Evolutionary conservation across 2,797 vertebrate species (phyloP), one percentile per base, ranked within the genome.

Genomic region (Acipenser ruthenus): DNA sequence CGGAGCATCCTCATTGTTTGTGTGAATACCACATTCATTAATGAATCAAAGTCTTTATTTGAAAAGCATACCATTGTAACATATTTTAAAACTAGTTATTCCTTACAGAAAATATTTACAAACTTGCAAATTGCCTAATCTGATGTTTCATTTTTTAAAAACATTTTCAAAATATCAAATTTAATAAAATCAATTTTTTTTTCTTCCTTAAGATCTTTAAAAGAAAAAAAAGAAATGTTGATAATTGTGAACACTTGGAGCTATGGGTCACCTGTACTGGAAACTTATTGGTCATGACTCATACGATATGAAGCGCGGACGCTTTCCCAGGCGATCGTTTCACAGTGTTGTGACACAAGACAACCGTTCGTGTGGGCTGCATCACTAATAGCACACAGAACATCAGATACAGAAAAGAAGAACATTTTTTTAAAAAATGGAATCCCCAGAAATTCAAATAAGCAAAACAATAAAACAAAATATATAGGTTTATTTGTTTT

Each of bases 311-410:
- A 96, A 97, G 95, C 95, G 97, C 94, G 95, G 94, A 89, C 88
- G 92, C 85, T 88, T 93, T 90, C 90, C 91, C 89, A 88, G 93
- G 91, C 90, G 94, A 89, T 93, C 93, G 90, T 95, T 95, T 96
- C 92, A 50, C 91, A 95, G 93, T 96, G 95, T 96, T 94, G 95
- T 95, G 95, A 98, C 94, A 97, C 95, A 98, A 94, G 94, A 98
- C 93, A 98, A 99, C 93, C 90, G 91, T 89, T 93, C 95, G 91
- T 95, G 96, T 93, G 95, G 95, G 95, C 95, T 96, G 95, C 95
- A 93, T 97, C 95, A 95, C 95, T 97, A 98, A 97, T 97, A 98
- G 95, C 95, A 99, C 95, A 98, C 94, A 96, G 95, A 92, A 97
- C 95, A 99, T 98, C 95, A 96, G 92, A 97, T 97, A 97, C 94